Percentiles rank a stretch among this genome's conserved stretches.
These are phyloP conservation scores for Botia almorhae DNA, from an alignment of 2,797 vertebrate species.

Conservation along the genomic window DNA sequence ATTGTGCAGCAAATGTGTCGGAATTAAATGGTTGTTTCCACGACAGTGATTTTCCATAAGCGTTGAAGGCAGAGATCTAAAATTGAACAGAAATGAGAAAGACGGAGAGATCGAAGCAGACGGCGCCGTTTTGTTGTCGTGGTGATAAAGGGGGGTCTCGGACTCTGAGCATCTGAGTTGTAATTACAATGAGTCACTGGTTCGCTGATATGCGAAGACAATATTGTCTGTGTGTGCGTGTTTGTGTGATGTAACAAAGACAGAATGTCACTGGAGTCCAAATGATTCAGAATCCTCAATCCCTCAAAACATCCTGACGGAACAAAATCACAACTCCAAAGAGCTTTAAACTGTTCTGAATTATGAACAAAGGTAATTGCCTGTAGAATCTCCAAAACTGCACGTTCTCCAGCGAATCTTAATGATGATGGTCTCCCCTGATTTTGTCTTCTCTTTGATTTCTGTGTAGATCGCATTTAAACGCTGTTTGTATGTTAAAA, in stretches of 20 bases:
- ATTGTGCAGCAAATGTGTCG: conserved; percentile 34
- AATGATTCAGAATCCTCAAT: background rate
- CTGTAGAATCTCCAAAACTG: conserved; percentile 9
- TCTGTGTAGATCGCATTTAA: conserved; percentile 18
- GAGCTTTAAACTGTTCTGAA: conserved; percentile 21
- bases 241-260: background rate
- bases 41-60: conserved; percentile 55
- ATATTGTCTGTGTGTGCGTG: background rate
- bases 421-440: conserved; percentile 1
- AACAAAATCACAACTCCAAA: conserved; percentile 22
- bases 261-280: background rate
- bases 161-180: conserved; percentile 14
- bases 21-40: conserved; percentile 51
- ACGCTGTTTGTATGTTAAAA: conserved; percentile 29
- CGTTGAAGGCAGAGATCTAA: conserved; percentile 26
- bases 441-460: conserved; percentile 18
- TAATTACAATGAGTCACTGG: conserved; percentile 22
- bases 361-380: conserved; percentile 44
- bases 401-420: conserved; percentile 8
- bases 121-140: background rate
- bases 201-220: conserved; percentile 1
- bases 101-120: background rate
- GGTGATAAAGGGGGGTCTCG: background rate
- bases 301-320: background rate
- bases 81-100: conserved; percentile 41